These are phyloP conservation scores for Dendropsophus ebraccatus DNA, from an alignment of 2,113 vertebrate genomes.

Conservation along the genomic window DNA sequence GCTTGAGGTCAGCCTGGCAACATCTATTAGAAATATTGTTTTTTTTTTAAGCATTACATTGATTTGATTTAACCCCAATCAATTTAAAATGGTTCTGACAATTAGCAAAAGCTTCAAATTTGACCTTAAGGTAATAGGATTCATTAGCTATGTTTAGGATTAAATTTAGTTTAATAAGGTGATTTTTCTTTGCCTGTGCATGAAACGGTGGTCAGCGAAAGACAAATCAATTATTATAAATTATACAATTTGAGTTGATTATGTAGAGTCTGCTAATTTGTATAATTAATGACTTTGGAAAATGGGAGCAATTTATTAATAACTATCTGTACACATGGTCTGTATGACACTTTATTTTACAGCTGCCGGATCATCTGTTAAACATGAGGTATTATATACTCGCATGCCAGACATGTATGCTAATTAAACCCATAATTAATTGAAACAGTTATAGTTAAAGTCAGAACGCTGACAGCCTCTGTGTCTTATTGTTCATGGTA, in stretches of 20 bases:
- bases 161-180: conserved; percentile 99
- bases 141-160: conserved; percentile 98
- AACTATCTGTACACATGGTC: conserved; percentile 86
- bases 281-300: conserved; percentile 92
- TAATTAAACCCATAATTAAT: conserved; percentile 98
- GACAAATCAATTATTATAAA: conserved; percentile 98
- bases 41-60: conserved; percentile 97
- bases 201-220: conserved; percentile 91
- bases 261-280: conserved; percentile 91
- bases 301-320: conserved; percentile 94
- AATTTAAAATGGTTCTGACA: conserved; percentile 99
- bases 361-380: conserved; percentile 84
- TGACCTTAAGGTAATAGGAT: conserved; percentile 99
- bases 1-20: conserved; percentile 81
- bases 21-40: conserved; percentile 99
- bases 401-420: conserved; percentile 83
- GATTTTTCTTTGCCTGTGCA: conserved; percentile 92
- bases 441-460: conserved; percentile 92
- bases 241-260: conserved; percentile 95
- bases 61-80: conserved; percentile 99
- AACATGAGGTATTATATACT: conserved; percentile 90
- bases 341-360: conserved; percentile 77
- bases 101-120: conserved; percentile 96
- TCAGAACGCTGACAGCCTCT: conserved; percentile 87
- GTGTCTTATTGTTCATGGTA: conserved; percentile 87